phyloP scores from a whole-genome alignment of 2,888 invertebrate genomes.

The Atherix ibis region DNA sequence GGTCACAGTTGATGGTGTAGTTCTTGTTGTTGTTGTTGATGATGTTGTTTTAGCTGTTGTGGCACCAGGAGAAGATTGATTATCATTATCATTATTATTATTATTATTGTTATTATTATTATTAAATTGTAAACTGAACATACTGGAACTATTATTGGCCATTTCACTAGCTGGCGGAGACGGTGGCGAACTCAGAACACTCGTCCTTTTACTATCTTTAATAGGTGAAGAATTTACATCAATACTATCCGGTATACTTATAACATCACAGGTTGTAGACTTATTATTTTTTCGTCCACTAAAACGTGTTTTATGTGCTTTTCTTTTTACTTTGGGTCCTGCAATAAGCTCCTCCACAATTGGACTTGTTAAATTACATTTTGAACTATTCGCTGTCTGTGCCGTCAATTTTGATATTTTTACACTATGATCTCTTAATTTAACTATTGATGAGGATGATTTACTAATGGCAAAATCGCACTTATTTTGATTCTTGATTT shows the following conservation, averaged over 20 bases:
- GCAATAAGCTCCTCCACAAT: slow-evolving; percentile 5
- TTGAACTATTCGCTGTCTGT: background rate
- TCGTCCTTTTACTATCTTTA: no score
- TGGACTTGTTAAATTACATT: no score
- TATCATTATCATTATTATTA: no score
- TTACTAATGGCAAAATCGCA: slow-evolving; percentile 8
- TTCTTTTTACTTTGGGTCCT: slow-evolving; percentile 1
- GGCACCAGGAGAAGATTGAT: no score
- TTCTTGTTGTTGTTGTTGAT: background rate
- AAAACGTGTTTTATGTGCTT: background rate
- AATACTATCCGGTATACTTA: no score
- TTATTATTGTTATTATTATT: no score
- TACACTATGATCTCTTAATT: background rate
- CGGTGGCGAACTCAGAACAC: background rate
- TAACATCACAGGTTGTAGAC: background rate
- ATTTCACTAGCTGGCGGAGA: slow-evolving; percentile 1
- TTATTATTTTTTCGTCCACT: slow-evolving; percentile 1
- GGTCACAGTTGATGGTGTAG: background rate
- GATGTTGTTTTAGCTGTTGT: no score
- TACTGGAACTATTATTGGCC: background rate
- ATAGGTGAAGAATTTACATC: no score
- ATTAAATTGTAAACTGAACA: no score
- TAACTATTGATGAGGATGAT: background rate
- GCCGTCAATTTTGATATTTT: background rate
- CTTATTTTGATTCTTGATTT: slow-evolving; percentile 21